Evolutionary conservation across 2,888 invertebrate genomes (phyloP).

Genomic region (Parnassius mnemosyne): DNA sequence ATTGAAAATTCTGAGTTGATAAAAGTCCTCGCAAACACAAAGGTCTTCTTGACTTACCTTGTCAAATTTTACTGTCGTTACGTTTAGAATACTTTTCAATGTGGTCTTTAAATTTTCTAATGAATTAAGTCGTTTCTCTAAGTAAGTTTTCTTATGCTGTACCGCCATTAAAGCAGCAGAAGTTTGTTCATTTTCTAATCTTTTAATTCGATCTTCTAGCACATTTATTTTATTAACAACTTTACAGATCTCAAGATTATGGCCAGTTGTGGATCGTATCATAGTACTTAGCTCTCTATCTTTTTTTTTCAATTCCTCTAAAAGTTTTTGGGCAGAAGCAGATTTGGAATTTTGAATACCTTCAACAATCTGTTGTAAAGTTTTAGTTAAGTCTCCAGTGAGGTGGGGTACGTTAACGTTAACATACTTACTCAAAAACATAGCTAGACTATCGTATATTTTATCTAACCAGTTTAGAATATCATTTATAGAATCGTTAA

Average conservation of each 20-base stretch:
- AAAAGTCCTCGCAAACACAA: conserved; percentile 65
- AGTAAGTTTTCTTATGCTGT: conserved; percentile 56
- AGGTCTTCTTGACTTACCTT: conserved; percentile 42
- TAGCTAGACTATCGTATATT: conserved; percentile 58
- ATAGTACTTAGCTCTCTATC: conserved; percentile 54
- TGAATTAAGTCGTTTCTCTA: conserved; percentile 51
- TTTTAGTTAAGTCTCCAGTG: conserved; percentile 53
- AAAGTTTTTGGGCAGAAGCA: conserved; percentile 42
- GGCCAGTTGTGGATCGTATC: conserved; percentile 52
- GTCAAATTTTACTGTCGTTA: conserved; percentile 40
- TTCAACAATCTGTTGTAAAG: conserved; percentile 61
- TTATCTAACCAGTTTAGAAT: conserved; percentile 64
- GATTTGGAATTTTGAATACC: conserved; percentile 46
- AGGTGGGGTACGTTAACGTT: conserved; percentile 50
- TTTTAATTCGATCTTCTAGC: conserved; percentile 56
- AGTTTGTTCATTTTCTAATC: conserved; percentile 49
- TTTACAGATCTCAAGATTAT: conserved; percentile 61
- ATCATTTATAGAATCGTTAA: conserved; percentile 47
- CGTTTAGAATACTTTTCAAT: conserved; percentile 46
- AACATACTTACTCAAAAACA: conserved; percentile 52
- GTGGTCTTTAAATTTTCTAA: conserved; percentile 60
- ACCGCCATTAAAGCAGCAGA: conserved; percentile 61
- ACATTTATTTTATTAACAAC: conserved; percentile 56
- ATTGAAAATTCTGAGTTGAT: conserved; percentile 65
- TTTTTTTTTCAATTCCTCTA: conserved; percentile 51